A percentile compares a stretch with the other conserved stretches of the same genome.
phyloP scores from a whole-genome alignment of 2,113 vertebrate species.

The Cephalopterus ornatus region DNA sequence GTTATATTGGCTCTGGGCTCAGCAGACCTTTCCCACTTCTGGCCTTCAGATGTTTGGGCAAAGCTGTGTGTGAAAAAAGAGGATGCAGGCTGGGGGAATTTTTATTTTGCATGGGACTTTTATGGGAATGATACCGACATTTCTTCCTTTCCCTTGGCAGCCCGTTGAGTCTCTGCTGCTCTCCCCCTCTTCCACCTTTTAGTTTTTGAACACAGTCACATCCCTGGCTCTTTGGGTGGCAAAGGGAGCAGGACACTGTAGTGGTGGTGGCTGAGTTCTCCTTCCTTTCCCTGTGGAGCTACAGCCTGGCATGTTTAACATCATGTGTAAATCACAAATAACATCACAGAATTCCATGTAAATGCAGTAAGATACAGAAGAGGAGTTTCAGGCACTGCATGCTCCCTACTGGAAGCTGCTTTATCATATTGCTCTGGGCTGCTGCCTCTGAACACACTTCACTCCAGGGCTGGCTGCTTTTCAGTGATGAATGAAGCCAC shows the following conservation, averaged over 20 bases:
- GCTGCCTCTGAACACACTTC: not conserved
- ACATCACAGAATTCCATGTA: not conserved
- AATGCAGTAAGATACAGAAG: not conserved
- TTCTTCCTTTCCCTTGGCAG: not conserved
- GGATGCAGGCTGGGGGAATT: not conserved
- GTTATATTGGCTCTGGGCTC: not conserved
- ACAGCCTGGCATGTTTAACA: not conserved
- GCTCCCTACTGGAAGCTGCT: not conserved
- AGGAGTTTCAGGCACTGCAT: not conserved
- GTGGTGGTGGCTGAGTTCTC: not conserved
- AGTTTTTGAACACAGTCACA: not conserved
- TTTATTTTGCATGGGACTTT: not conserved
- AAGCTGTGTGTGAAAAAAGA: not conserved
- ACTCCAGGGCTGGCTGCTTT: not conserved
- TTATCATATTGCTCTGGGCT: not conserved
- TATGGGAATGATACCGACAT: not conserved
- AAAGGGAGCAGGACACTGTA: not conserved
- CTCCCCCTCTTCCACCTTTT: not conserved
- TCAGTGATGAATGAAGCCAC: conserved; percentile 30
- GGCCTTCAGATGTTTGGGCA: not conserved
- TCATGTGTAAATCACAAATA: not conserved
- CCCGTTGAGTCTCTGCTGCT: not conserved
- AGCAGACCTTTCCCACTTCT: not conserved
- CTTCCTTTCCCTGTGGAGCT: not conserved
- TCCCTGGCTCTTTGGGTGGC: not conserved